Percentiles rank a stretch among this genome's conserved stretches.
phyloP scores from a whole-genome alignment of 1,140 invertebrate species.

The Zaprionus lachaisei region DNA sequence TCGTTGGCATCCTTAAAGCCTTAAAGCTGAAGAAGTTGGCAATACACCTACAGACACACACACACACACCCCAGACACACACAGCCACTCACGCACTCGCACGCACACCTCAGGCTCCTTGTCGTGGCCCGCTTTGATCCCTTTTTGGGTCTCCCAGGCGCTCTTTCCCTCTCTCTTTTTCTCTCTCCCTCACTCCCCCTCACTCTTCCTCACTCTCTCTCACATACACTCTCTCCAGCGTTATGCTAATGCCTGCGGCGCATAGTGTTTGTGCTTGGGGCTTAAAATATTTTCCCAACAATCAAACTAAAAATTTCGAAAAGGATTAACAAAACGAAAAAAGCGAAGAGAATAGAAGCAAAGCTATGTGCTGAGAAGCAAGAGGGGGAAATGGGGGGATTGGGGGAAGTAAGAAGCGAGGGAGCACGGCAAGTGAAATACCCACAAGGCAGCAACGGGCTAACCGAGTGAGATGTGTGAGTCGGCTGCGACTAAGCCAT shows the following conservation, averaged over 20 bases:
- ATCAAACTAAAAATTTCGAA: constrained; percentile 77
- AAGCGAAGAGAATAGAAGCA: constrained; percentile 21
- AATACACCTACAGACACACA: background rate
- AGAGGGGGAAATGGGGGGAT: background rate
- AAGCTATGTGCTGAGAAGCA: background rate
- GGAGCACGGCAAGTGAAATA: constrained; percentile 9
- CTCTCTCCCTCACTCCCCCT: no score
- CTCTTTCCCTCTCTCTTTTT: background rate
- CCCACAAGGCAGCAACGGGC: constrained; percentile 39
- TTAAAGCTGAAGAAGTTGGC: constrained; percentile 4
- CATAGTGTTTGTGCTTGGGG: constrained; percentile 51
- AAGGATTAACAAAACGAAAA: constrained; percentile 68
- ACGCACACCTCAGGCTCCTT: background rate
- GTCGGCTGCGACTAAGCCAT: constrained; percentile 33
- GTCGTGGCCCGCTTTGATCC: background rate
- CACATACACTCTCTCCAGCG: background rate
- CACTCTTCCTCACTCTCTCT: background rate
- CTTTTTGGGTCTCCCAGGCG: background rate
- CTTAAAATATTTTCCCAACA: constrained; percentile 76
- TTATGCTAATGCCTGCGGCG: constrained; percentile 64
- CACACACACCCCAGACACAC: background rate
- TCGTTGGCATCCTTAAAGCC: constrained; percentile 4
- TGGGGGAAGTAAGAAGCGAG: background rate
- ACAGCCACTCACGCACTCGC: background rate
- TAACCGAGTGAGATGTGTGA: constrained; percentile 47